These are phyloP conservation scores for Mythimna vitellina DNA, from an alignment of 2,888 invertebrate genomes.

Conservation along the genomic window DNA sequence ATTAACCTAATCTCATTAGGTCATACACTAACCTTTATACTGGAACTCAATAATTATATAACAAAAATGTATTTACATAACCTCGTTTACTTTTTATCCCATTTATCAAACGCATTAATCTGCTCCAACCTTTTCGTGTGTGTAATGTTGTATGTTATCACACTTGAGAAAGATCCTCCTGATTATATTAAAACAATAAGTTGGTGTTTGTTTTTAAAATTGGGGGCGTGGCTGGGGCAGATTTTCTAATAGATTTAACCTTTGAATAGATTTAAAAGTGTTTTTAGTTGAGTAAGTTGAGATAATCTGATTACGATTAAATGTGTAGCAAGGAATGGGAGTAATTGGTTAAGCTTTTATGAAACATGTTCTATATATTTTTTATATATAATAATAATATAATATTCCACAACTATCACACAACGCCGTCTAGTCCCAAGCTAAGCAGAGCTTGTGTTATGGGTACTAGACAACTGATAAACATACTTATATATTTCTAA, in stretches of 20 bases:
- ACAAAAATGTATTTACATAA: conserved; percentile 54
- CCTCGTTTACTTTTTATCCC: conserved; percentile 37
- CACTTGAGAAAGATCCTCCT: conserved; percentile 45
- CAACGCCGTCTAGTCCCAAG: no score
- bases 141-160: conserved; percentile 54
- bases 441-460: no score
- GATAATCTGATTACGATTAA: conserved; percentile 41
- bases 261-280: conserved; percentile 55
- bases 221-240: conserved; percentile 36
- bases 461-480: no score
- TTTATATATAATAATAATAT: no score
- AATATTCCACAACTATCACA: no score
- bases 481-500: no score
- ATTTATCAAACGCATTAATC: conserved; percentile 61
- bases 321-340: conserved; percentile 11
- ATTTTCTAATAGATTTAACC: conserved; percentile 47
- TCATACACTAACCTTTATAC: conserved; percentile 55
- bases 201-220: conserved; percentile 44
- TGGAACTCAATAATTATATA: conserved; percentile 55
- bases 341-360: no score
- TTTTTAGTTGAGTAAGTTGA: conserved; percentile 43
- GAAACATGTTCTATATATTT: no score
- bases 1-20: conserved; percentile 54
- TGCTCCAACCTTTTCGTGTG: conserved; percentile 59
- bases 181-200: conserved; percentile 53